Evolutionary conservation across 2,888 invertebrate species (phyloP), one percentile per base, ranked within the genome.

Genomic region (Diplolepis rosae): DNA sequence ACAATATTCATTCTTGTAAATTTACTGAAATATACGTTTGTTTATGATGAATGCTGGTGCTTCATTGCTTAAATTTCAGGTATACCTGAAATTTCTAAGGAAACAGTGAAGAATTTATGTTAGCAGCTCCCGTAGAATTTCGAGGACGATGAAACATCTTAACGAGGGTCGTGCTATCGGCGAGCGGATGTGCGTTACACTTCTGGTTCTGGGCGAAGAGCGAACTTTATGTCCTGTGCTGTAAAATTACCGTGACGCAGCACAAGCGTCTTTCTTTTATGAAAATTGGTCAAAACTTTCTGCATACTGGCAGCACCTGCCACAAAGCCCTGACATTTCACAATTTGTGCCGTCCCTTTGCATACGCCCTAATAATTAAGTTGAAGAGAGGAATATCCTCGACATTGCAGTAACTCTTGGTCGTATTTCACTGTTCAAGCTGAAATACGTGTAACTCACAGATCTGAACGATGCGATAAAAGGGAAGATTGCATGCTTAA

Each of bases 131-230:
- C 66, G 74, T 75, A 39, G 76, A 80, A 79, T 77, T 82, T 77
- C 75, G 73, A 73, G 77, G 70, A 68, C 69, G 42, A 42, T 51
- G 70, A 79, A 80, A 81, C 81, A 79, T 83, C 80, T 81, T 83
- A 82, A 83, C 80, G 83, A 81, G 80, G 80, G 79, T 77, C 80
- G 74, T 77, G 78, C 79, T 80, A 82, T 82, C 80, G 82, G 77
- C 74, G 77, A 77, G 71, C 80, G 80, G 78, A 82, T 78, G 79
- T 77, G 77, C 79, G 77, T 80, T 79, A 74, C 74, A 74, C 79
- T 80, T 82, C 79, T 80, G 82, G 74, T 48, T 74, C 72, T 68
- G 68, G 75, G 73, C 70, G 72, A 69, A 71, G 74, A 75, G 70
- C 66, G 68, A 68, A 66, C 69, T 71, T 68, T 73, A 65, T 73